These are phyloP conservation scores for Platorchestia sp. DNA, from an alignment of 1,140 invertebrate species.

Conservation along the genomic window DNA sequence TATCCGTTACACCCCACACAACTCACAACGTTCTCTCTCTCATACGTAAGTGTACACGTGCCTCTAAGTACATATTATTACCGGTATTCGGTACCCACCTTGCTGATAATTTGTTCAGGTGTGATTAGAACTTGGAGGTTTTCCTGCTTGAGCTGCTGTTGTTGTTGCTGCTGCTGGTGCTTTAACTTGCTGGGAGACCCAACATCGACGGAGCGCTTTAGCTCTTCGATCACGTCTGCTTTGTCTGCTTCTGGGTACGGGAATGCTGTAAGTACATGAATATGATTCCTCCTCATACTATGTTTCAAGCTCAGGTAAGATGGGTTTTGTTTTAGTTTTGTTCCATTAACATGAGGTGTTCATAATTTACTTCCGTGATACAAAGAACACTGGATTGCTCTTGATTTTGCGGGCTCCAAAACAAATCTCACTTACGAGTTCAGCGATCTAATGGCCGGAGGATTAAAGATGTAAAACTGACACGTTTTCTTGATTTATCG, in stretches of 20 bases:
- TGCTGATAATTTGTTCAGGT: constrained; percentile 89
- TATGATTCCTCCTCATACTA: neutral
- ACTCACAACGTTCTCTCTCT: neutral
- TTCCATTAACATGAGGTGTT: no score
- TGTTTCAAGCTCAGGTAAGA: neutral
- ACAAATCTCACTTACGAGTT: no score
- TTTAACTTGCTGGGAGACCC: constrained; percentile 91
- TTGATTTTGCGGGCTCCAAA: no score
- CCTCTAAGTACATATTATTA: neutral
- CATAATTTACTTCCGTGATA: no score
- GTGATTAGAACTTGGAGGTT: constrained; percentile 87
- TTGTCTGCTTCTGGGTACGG: constrained; percentile 71
- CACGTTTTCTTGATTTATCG: no score
- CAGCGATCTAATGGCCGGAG: no score
- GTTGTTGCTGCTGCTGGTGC: constrained; percentile 77
- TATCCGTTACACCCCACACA: neutral
- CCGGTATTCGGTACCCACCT: constrained; percentile 75
- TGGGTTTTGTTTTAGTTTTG: no score
- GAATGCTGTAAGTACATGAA: neutral
- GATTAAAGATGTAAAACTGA: no score
- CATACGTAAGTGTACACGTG: neutral
- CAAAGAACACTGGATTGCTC: no score
- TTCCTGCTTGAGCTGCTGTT: constrained; percentile 75
- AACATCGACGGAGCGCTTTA: constrained; percentile 91
- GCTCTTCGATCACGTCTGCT: constrained; percentile 88